Evolutionary conservation across 1,140 invertebrate genomes (phyloP).

Genomic region (Schlechtendalia chinensis): DNA sequence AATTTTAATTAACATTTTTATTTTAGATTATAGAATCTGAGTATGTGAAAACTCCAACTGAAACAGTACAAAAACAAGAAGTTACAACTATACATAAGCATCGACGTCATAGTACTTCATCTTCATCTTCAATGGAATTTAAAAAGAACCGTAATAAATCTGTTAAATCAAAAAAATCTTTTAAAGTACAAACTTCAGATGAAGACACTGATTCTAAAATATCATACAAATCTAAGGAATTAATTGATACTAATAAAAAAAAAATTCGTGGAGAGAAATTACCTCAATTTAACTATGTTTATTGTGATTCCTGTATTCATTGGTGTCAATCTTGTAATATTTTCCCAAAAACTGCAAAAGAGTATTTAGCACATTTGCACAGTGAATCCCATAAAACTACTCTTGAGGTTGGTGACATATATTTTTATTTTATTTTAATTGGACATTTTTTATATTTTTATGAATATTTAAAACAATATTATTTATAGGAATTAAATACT

Average conservation of each 20-base stretch:
- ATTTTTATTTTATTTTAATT: not conserved
- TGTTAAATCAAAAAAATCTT: slow-evolving; percentile 18
- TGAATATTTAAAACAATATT: slow-evolving; percentile 18
- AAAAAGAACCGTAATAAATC: slow-evolving; percentile 26
- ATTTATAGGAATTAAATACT: slow-evolving; percentile 63
- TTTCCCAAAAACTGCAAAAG: slow-evolving; percentile 80
- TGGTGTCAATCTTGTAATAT: slow-evolving; percentile 83
- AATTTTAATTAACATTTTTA: not conserved
- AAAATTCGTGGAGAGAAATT: slow-evolving; percentile 3
- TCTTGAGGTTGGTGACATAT: slow-evolving; percentile 58
- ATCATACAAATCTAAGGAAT: slow-evolving; percentile 33
- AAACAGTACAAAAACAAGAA: slow-evolving; percentile 4
- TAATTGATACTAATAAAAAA: slow-evolving; percentile 33
- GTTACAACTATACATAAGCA: not conserved
- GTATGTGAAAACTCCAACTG: not conserved
- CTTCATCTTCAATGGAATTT: not conserved
- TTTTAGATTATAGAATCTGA: slow-evolving; percentile 24
- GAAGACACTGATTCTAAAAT: slow-evolving; percentile 21
- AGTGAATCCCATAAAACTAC: slow-evolving; percentile 70
- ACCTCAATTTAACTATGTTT: slow-evolving; percentile 67
- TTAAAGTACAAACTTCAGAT: slow-evolving; percentile 3
- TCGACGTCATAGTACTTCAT: slow-evolving; percentile 8
- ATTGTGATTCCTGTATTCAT: slow-evolving; percentile 84
- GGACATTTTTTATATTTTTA: not conserved
- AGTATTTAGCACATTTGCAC: slow-evolving; percentile 80